Percentiles rank a stretch among this genome's conserved stretches.
phyloP scores from a whole-genome alignment of 1,140 invertebrate genomes.

The Stenopsyche tienmushanensis region DNA sequence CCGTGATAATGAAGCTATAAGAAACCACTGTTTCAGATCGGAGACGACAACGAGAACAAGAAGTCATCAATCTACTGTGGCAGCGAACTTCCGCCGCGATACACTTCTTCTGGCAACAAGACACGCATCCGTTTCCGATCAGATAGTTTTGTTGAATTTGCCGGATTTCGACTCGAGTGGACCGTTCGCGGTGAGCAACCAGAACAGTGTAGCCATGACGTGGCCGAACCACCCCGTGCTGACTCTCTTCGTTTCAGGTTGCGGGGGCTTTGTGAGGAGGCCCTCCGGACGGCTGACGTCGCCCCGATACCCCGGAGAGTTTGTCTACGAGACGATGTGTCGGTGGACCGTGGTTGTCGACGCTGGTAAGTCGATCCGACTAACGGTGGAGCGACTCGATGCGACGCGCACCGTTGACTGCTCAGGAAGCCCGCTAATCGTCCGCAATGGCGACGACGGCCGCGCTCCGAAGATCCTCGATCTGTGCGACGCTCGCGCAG shows the following conservation, averaged over 20 bases:
- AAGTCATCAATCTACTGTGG: constrained; percentile 60
- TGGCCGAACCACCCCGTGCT: background rate
- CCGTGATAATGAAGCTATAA: background rate
- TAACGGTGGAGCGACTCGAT: constrained; percentile 69
- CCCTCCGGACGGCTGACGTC: constrained; percentile 60
- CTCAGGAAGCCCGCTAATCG: constrained; percentile 63
- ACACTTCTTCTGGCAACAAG: constrained; percentile 66
- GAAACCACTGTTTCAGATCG: constrained; percentile 1
- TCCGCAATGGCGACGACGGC: constrained; percentile 66
- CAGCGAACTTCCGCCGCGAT: constrained; percentile 56
- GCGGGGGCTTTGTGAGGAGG: constrained; percentile 60
- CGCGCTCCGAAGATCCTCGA: constrained; percentile 59
- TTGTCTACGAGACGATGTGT: constrained; percentile 65
- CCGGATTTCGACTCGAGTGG: constrained; percentile 68
- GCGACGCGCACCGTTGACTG: constrained; percentile 65
- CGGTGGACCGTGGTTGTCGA: constrained; percentile 73
- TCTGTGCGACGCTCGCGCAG: constrained; percentile 60
- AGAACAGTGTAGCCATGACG: constrained; percentile 41
- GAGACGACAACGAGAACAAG: background rate
- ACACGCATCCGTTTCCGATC: constrained; percentile 70
- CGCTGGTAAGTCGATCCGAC: constrained; percentile 64
- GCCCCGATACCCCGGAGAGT: constrained; percentile 68
- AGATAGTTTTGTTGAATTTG: constrained; percentile 50
- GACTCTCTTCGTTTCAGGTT: constrained; percentile 48
- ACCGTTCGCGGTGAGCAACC: constrained; percentile 26